Base-by-base conservation (phyloP, 2,113 vertebrate genomes). In the Mohoua ochrocephala region DNA sequence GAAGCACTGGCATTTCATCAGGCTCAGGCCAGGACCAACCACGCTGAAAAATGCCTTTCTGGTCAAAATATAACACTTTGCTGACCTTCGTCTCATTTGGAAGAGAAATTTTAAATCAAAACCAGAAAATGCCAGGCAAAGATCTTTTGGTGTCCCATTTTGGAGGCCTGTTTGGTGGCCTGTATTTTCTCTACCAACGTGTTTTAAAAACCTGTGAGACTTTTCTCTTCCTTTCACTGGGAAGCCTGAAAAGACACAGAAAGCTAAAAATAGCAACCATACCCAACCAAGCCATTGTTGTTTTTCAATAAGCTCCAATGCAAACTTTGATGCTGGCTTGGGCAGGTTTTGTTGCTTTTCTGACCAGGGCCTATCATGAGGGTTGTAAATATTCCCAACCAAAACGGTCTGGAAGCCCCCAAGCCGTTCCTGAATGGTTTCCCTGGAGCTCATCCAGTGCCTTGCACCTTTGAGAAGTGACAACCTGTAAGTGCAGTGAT, bases 241-340 rank as follows among this genome's bases (percentile, higher is more conserved):
- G 92, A 95, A 95, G 74, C 82, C 75, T 95, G 88, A 95, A 95
- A 91, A 84, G 50, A 88, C 82, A 94, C 42, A 91, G 37, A 90
- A 86, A 74, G 27, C 50, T 86, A 91, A 93, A 93, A 90, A 91
- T 74, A 94, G 68, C 30, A 86, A 93, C 88, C 88, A 93, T 85
- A 79, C 63, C 50, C 53, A 90, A 86, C 49, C 37, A 70, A 93
- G 63, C 35, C 10, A 63, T 13, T 33, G 63, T 41, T 79, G 53
- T 68, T 93, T 94, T 93, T 74, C 84, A 80, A 14, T 59, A 74
- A 83, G 42, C 52, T 84, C 67, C 70, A 90, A 33, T 30, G 78
- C 84, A 91, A 87, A 77, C 53, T 64, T 88, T 2, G 6, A 54
- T 57, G 50, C 31, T 53, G 71, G 24, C 75, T 86, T 2, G 4